Evolutionary conservation across 2,888 invertebrate species (phyloP).

Genomic region (Nomada fabriciana): DNA sequence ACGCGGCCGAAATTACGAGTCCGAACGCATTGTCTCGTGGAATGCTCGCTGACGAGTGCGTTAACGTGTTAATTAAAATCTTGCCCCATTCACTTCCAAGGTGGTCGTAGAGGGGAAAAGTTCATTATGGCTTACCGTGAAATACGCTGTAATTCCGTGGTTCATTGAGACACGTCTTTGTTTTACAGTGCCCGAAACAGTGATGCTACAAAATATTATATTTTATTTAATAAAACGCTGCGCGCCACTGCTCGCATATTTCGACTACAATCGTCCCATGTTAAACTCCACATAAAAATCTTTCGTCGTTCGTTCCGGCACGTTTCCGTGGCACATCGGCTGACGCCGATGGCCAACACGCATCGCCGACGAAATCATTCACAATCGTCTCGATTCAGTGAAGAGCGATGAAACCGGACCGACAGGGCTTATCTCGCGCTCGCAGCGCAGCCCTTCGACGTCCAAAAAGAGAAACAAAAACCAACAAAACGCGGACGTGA

Average conservation of each 20-base stretch:
- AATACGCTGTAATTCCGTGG: not conserved
- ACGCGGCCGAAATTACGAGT: conserved; percentile 47
- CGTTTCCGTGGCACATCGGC: not conserved
- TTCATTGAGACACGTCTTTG: not conserved
- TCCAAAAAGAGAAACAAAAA: not conserved
- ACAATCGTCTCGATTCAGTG: not conserved
- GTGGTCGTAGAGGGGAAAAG: not conserved
- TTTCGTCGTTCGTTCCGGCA: too few species aligned
- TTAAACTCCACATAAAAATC: not conserved
- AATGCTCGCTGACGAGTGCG: conserved; percentile 39
- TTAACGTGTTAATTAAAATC: conserved; percentile 54
- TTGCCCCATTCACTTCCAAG: conserved; percentile 2
- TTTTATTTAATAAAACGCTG: too few species aligned
- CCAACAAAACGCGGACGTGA: not conserved
- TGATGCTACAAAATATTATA: too few species aligned
- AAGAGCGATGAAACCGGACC: not conserved
- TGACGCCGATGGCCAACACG: not conserved
- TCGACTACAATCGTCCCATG: too few species aligned
- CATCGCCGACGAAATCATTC: not conserved
- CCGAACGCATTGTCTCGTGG: conserved; percentile 20
- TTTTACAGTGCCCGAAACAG: not conserved
- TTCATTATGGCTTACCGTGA: conserved; percentile 5
- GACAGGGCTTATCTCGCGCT: conserved; percentile 13
- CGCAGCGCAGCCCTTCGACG: not conserved
- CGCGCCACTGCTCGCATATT: too few species aligned